A percentile compares a stretch with the other conserved stretches of the same genome.
Evolutionary conservation across 2,888 invertebrate species (phyloP).

Genomic region (Eupithecia tripunctaria): DNA sequence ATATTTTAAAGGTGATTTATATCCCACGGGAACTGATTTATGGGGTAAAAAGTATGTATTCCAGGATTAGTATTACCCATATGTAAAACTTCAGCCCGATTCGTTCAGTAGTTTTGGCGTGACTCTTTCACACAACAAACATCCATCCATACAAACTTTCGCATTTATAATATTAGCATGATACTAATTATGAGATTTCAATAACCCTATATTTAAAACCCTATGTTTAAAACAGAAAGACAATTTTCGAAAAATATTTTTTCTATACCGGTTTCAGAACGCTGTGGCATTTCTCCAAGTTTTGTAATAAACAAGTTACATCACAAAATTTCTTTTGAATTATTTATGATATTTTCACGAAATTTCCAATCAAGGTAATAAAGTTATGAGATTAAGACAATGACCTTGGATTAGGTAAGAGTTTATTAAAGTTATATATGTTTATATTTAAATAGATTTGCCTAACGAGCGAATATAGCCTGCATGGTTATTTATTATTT

Average conservation of each 20-base stretch:
- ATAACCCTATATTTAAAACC: not conserved
- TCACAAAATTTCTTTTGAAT: constrained; percentile 31
- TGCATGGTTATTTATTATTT: constrained; percentile 1
- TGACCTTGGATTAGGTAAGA: constrained; percentile 18
- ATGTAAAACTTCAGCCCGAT: too few relatives aligned
- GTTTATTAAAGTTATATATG: not conserved
- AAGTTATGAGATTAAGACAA: not conserved
- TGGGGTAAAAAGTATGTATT: too few relatives aligned
- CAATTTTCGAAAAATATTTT: not conserved
- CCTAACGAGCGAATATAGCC: not conserved
- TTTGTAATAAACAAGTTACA: constrained; percentile 19
- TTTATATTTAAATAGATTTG: constrained; percentile 8
- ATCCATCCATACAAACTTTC: too few relatives aligned
- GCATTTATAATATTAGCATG: too few relatives aligned
- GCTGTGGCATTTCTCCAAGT: constrained; percentile 29
- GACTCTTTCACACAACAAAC: too few relatives aligned
- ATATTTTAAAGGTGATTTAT: too few relatives aligned
- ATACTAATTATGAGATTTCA: too few relatives aligned
- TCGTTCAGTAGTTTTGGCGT: too few relatives aligned
- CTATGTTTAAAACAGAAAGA: not conserved
- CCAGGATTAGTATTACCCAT: too few relatives aligned
- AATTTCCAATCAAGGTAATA: constrained; percentile 28
- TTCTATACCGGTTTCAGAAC: constrained; percentile 18
- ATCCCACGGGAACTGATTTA: too few relatives aligned
- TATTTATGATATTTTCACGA: constrained; percentile 35